Base-by-base conservation (phyloP, 2,888 invertebrate species). In the Megaustenia siamemsis region DNA sequence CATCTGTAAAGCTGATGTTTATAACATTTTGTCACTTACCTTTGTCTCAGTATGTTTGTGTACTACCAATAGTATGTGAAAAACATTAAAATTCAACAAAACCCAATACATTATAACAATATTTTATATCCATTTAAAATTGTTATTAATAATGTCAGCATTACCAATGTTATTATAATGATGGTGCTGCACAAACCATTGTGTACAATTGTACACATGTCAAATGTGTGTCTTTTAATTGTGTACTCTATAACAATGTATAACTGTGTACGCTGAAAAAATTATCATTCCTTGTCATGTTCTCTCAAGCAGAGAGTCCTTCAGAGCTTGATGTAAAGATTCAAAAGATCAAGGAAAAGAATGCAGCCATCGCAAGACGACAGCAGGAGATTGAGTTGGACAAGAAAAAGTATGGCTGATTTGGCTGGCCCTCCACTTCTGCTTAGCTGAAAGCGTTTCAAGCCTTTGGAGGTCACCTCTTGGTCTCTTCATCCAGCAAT, bases 321-420 rank as follows among this genome's bases (percentile, higher is more conserved):
- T 86, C 88, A 77, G 88, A 87, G 35, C 85, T 91, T n/a, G 91
- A 91, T 84, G 87, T 86, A n/a, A 86, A 89, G 63, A 91, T 92
- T 38, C 86, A 84, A 68, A 88, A 88, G 71, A 92, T 92, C 53
- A 88, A 92, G 84, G 89, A 89, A 86, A 90, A 89, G 85, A 92
- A 92, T 87, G 90, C 89, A 56, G 91, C 90, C 80, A 91, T 91
- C 38, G 75, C 90, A 66, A 87, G 87, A 76, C 86, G 92, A 35
- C 89, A 89, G 77, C 82, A 85, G 63, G 91, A 91, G 82, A 87
- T 92, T 6, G 88, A 88, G 53, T 86, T 90, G 83, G 92, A 92
- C 86, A 91, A 89, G 79, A 87, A 92, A 82, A 88, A 87, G 85
- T 91, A 90, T 86, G 91, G 91, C 28, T 91, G 88, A 90, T 38